Conservation (phyloP, 2,888 invertebrate species). For the Drosophila multiciliata region DNA sequence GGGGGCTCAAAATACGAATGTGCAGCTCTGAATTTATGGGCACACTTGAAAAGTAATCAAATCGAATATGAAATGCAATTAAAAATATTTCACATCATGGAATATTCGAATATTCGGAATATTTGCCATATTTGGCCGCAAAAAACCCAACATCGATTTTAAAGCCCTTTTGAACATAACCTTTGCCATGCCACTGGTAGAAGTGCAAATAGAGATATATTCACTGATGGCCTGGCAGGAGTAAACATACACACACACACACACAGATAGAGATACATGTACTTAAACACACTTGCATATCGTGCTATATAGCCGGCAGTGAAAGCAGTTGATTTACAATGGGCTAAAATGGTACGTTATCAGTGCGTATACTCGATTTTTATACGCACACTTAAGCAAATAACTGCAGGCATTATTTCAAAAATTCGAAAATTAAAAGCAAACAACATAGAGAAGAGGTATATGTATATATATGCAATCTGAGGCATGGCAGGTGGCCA, state of each 20-base stretch:
- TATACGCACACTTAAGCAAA: conserved; percentile 80
- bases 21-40: background rate
- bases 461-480: conserved; percentile 5
- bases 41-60: background rate
- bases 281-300: conserved; percentile 5
- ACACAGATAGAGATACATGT: conserved; percentile 7
- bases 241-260: conserved; percentile 3
- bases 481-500: conserved; percentile 46
- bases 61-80: background rate
- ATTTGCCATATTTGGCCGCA: no score
- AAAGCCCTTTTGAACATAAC: conserved; percentile 1
- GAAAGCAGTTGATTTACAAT: conserved; percentile 44
- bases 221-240: conserved; percentile 9
- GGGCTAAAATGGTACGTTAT: conserved; percentile 65
- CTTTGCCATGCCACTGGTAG: conserved; percentile 37
- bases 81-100: background rate
- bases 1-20: background rate
- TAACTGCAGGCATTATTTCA: conserved; percentile 78
- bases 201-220: conserved; percentile 29
- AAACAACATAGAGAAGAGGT: conserved; percentile 66
- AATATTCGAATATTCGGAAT: no score
- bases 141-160: background rate
- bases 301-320: conserved; percentile 25
- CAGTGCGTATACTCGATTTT: conserved; percentile 80
- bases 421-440: conserved; percentile 80